Evolutionary conservation across 2,113 vertebrate species (phyloP), one percentile per base, ranked within the genome.

Genomic region (Rhinoptilus africanus): DNA sequence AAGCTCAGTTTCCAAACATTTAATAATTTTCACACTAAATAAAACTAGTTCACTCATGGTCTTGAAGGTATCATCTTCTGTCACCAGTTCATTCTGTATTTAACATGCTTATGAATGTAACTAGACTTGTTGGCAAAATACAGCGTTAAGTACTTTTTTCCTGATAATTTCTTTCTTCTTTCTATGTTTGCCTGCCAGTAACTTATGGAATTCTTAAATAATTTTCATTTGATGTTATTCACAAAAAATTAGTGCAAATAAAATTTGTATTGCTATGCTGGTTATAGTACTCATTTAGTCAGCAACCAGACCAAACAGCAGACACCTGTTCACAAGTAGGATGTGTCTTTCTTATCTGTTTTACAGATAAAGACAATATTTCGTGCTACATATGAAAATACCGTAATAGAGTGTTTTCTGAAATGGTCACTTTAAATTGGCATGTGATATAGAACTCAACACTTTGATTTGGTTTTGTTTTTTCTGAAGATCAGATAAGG

Each of bases 391-490:
- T 19, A 62, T 50, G 47, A 62, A 93, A 88, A 77, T 62, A 59
- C 8, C 10, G 3, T 34, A 54, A 50, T 51, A 45, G 6, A 19
- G 3, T 64, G 0, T 1, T 75, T 62, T 81, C 50, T 54, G 0
- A 69, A 87, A 78, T 3, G 2, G 32, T 43, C 17, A 12, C 1
- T 43, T 75, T 39, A 43, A 75, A 60, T 24, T 24, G 4, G 2
- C 21, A 24, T 6, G 5, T 60, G 60, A 59, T 30, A 21, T 17
- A 47, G 18, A 78, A 30, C 2, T 12, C 12, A 50, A 45, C 0
- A 67, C 1, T 57, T 89, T n/a, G 14, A 32, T 68, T 88, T 80
- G 8, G 1, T 37, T 81, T 67, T 41, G 8, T 8, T 32, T 87
- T 50, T 77, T 23, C 17, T 84, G n/a, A 41, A 39, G 8, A 10